Evolutionary conservation across 2,797 vertebrate species (phyloP).

Genomic region (Nyctibius grandis): DNA sequence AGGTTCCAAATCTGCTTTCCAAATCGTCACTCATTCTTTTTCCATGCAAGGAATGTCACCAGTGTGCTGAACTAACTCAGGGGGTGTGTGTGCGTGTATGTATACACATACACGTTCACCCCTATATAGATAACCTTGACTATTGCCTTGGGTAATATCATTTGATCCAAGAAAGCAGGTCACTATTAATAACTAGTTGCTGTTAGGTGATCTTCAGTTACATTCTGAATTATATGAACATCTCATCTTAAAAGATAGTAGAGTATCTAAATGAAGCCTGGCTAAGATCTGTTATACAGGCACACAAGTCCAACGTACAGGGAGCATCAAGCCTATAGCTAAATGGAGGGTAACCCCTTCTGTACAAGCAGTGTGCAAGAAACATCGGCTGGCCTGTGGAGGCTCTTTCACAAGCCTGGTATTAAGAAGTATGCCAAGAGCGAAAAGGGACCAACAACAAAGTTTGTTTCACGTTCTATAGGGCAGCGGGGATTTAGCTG

Average conservation of each 20-base stretch:
- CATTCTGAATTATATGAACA: neutral
- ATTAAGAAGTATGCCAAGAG: neutral
- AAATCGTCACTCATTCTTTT: neutral
- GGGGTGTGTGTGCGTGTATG: neutral
- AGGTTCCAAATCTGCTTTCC: neutral
- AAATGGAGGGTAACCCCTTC: neutral
- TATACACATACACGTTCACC: too few species aligned
- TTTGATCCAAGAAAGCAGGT: neutral
- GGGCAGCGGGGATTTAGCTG: neutral
- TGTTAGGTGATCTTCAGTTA: neutral
- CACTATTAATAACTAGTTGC: neutral
- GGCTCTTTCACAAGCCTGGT: neutral
- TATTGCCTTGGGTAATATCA: neutral
- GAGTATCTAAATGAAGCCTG: neutral
- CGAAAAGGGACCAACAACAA: neutral
- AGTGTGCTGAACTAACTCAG: neutral
- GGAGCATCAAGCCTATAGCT: neutral
- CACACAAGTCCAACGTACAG: fast-evolving
- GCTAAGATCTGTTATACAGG: neutral
- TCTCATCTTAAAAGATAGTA: neutral
- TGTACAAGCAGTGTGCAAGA: neutral
- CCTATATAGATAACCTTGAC: neutral
- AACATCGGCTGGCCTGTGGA: neutral
- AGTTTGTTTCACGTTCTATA: neutral
- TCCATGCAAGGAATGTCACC: neutral